phyloP scores from a whole-genome alignment of 1,140 invertebrate species.

The Epicauta chinensis region DNA sequence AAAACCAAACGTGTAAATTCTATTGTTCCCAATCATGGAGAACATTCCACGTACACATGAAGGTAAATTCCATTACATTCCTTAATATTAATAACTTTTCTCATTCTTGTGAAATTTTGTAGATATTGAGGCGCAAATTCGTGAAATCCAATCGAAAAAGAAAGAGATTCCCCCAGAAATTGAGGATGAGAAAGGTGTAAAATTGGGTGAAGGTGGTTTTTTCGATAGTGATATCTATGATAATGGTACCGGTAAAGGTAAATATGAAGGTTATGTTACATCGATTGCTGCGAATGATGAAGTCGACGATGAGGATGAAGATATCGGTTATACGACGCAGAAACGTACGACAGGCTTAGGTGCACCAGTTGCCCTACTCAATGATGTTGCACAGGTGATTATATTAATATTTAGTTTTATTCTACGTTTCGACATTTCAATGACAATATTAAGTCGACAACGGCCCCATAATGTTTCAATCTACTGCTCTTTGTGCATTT shows the following conservation, averaged over 20 bases:
- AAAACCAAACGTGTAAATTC: no score
- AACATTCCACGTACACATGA: slow-evolving; percentile 72
- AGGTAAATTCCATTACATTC: slow-evolving; percentile 48
- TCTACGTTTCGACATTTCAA: no score
- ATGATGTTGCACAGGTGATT: slow-evolving; percentile 79
- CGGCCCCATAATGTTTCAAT: no score
- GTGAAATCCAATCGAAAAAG: slow-evolving; percentile 83
- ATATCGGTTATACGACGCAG: slow-evolving; percentile 57
- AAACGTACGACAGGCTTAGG: slow-evolving; percentile 71
- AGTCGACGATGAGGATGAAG: slow-evolving; percentile 84
- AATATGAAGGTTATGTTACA: slow-evolving; percentile 91
- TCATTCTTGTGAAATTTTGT: slow-evolving; percentile 19
- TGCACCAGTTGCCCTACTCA: slow-evolving; percentile 80
- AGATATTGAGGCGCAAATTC: slow-evolving; percentile 93
- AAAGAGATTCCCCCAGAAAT: slow-evolving; percentile 64
- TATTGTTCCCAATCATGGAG: slow-evolving; percentile 49
- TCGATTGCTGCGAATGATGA: slow-evolving; percentile 94
- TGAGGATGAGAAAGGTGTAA: slow-evolving; percentile 63
- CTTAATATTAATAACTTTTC: neutral
- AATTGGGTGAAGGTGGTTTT: slow-evolving; percentile 78
- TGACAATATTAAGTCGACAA: no score
- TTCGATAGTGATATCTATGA: slow-evolving; percentile 95
- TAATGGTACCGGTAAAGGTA: slow-evolving; percentile 59
- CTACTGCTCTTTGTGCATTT: no score
- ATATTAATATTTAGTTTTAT: no score